A percentile compares a stretch with the other conserved stretches of the same genome.
Evolutionary conservation across 2,113 vertebrate species (phyloP).

Genomic region (Otocyon megalotis): DNA sequence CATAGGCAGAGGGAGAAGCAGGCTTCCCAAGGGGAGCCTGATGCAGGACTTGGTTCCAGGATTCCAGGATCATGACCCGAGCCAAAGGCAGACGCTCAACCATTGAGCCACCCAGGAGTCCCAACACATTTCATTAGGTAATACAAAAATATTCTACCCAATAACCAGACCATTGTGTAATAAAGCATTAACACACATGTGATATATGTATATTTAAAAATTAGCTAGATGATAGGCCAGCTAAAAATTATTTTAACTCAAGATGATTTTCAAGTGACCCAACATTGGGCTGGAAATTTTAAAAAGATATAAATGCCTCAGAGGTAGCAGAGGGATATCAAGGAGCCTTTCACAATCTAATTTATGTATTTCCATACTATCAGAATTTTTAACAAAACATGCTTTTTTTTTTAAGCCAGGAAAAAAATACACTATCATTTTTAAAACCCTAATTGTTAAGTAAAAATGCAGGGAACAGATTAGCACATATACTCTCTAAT

Average conservation of each 20-base stretch:
- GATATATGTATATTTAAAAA: background rate
- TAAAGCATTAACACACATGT: background rate
- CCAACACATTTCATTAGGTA: background rate
- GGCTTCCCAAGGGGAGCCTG: no score
- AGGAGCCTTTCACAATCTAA: background rate
- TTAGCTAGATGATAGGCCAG: background rate
- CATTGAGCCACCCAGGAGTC: no score
- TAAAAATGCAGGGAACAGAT: constrained; percentile 10
- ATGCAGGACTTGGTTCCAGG: no score
- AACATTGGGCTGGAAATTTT: background rate
- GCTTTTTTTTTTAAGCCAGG: background rate
- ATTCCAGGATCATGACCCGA: no score
- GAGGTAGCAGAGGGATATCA: background rate
- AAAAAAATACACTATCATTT: background rate
- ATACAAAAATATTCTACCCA: background rate
- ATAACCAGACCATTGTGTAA: background rate
- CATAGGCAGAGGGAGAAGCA: no score
- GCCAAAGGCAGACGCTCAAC: no score
- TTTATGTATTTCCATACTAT: background rate
- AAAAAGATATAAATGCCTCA: background rate
- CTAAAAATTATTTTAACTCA: constrained; percentile 48
- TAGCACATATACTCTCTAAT: background rate
- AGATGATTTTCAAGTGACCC: constrained; percentile 7
- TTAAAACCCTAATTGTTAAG: constrained; percentile 32
- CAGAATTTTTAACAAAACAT: background rate